phyloP scores from a whole-genome alignment of 2,888 invertebrate species.

The Herminia tarsipennalis region DNA sequence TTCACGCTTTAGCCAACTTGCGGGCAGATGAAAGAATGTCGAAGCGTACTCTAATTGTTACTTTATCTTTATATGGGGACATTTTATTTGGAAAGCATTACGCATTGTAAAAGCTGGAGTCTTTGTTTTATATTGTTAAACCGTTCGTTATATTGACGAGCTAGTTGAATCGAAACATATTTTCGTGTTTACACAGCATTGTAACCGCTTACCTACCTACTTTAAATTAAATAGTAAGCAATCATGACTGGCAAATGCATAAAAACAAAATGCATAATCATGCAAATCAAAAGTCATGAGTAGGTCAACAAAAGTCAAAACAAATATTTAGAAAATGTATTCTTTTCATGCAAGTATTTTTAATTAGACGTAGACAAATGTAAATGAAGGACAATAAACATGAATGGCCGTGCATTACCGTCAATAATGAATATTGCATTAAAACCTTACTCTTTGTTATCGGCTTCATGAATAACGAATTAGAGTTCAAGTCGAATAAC shows the following conservation, averaged over 20 bases:
- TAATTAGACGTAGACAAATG: slow-evolving; percentile 24
- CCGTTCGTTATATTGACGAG: too few relatives aligned
- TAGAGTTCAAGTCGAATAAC: slow-evolving; percentile 63
- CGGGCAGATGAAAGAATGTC: slow-evolving; percentile 27
- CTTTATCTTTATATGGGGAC: too few relatives aligned
- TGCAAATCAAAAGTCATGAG: slow-evolving; percentile 9
- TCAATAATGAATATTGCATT: slow-evolving; percentile 45
- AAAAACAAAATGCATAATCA: background rate
- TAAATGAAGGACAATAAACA: slow-evolving; percentile 26
- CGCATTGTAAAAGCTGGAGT: too few relatives aligned
- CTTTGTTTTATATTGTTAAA: too few relatives aligned
- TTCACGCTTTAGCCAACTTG: slow-evolving; percentile 33
- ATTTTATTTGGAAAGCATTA: too few relatives aligned
- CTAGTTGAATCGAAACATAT: too few relatives aligned
- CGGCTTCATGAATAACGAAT: slow-evolving; percentile 57
- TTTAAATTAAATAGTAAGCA: background rate
- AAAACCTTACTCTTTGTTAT: slow-evolving; percentile 43
- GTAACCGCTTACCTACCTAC: background rate
- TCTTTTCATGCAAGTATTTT: slow-evolving; percentile 22
- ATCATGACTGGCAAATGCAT: background rate
- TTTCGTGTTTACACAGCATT: too few relatives aligned
- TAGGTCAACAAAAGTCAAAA: slow-evolving; percentile 13
- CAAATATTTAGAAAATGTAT: slow-evolving; percentile 9
- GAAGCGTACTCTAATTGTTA: slow-evolving; percentile 20
- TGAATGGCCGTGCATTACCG: slow-evolving; percentile 30